Base-by-base conservation (phyloP, 2,888 invertebrate genomes). In the Melanophora roralis region DNA sequence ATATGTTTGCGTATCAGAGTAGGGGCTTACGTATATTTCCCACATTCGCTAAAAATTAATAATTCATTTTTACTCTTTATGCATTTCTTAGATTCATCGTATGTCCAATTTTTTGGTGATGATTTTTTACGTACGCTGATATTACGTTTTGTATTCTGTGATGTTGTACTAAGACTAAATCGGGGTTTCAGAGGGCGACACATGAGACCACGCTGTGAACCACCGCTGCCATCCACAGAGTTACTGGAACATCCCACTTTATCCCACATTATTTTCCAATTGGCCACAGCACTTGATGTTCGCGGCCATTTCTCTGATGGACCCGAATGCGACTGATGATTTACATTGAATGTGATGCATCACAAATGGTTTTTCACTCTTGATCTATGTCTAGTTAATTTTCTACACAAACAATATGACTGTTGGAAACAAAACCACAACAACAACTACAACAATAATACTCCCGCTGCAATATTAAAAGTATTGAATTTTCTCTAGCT, bases 131-230 rank as follows among this genome's bases (percentile, higher is more conserved):
- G 98, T 79, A 92, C 97, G 79, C 91, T 98, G 81, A 92, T 98
- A 82, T 92, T 97, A 83, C 94, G 98, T 82, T 98, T 95, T 91
- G 94, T 98, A 83, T 98, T 98, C 92, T 98, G 98, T 91, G 96
- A 96, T 91, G 94, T 96, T 85, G 95, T 96, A 60, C 91, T 98
- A 83, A 94, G 96, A 84, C 92, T 97, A 87, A 98, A 98, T 91
- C 93, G 97, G 82, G 94, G 95, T 75, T 95, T 94, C 89, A 93
- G 96, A 86, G 94, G 95, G 79, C 94, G 95, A n/a, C 94, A 94
- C 86, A 96, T 95, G 90, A 93, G 96, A 86, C 96, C 98, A 12
- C 93, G 95, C 55, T 95, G 95, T 85, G 95, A 96, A 85, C 98
- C 98, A 36, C 92, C 94, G 21, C 91, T 98, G 83, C 97, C 98